A percentile compares a stretch with the other conserved stretches of the same genome.
Evolutionary conservation across 2,113 vertebrate species (phyloP).

Genomic region (Hipposideros armiger): DNA sequence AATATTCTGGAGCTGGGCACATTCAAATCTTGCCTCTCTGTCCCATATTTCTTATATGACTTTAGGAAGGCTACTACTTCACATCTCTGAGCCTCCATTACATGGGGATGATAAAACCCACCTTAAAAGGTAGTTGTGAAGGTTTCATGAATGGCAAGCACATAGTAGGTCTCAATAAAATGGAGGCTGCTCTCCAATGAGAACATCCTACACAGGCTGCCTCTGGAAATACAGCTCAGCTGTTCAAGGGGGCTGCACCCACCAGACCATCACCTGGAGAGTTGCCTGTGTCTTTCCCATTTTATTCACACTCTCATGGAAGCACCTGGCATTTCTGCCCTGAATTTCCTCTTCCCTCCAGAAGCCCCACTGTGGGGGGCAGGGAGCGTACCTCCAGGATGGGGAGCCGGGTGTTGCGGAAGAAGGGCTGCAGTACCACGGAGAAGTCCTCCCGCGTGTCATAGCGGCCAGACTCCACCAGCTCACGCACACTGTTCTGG

Average conservation of each 20-base stretch:
- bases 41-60: background rate
- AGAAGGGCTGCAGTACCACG: constrained; percentile 93
- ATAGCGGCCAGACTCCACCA: constrained; percentile 92
- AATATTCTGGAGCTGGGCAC: too few relatives aligned
- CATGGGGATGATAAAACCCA: background rate
- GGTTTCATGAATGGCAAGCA: background rate
- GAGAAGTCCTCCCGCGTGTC: constrained; percentile 92
- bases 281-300: background rate
- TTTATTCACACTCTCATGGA: rapidly evolving
- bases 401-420: constrained; percentile 85
- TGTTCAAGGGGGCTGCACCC: background rate
- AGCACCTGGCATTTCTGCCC: background rate
- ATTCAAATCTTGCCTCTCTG: background rate
- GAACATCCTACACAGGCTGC: too few relatives aligned
- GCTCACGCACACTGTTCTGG: constrained; percentile 86
- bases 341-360: background rate
- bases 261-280: background rate
- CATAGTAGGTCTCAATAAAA: background rate
- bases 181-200: background rate
- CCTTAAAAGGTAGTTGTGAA: background rate
- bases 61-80: background rate
- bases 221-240: background rate
- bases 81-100: background rate
- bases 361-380: background rate
- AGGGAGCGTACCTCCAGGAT: constrained; percentile 84